These are phyloP conservation scores for Galeopterus variegatus DNA, from an alignment of 2,113 vertebrate species.

Conservation along the genomic window DNA sequence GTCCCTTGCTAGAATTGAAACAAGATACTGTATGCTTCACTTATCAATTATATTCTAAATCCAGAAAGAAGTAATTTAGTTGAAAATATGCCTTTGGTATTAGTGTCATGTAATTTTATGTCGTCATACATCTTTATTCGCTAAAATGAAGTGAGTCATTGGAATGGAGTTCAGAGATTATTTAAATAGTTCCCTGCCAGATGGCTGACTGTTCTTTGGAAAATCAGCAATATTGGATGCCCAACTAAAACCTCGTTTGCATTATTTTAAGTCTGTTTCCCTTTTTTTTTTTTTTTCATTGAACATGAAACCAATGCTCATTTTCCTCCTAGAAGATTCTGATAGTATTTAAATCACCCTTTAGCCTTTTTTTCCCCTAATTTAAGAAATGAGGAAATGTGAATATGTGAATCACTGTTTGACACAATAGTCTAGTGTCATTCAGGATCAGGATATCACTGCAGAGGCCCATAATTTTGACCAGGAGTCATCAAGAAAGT, in stretches of 20 bases:
- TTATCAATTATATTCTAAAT: background rate
- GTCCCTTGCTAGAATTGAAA: slow-evolving; percentile 4
- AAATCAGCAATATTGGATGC: background rate
- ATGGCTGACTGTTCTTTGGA: background rate
- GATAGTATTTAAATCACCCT: background rate
- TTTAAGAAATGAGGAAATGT: background rate
- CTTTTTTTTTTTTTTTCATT: background rate
- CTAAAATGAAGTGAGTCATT: background rate
- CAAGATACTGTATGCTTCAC: background rate
- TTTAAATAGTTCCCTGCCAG: background rate
- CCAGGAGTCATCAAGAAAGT: background rate
- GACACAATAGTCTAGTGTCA: background rate
- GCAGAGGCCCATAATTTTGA: background rate
- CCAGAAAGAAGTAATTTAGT: background rate
- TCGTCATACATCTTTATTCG: background rate
- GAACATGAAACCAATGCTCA: background rate
- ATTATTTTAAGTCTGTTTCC: background rate
- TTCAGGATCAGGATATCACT: background rate
- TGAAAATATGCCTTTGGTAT: background rate
- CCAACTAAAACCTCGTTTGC: background rate
- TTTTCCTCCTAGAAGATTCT: background rate
- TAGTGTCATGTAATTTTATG: background rate
- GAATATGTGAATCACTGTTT: background rate
- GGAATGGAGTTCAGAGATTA: background rate
- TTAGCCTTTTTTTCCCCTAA: background rate